Evolutionary conservation across 2,888 invertebrate species (phyloP).

Genomic region (Eupithecia insigniata): DNA sequence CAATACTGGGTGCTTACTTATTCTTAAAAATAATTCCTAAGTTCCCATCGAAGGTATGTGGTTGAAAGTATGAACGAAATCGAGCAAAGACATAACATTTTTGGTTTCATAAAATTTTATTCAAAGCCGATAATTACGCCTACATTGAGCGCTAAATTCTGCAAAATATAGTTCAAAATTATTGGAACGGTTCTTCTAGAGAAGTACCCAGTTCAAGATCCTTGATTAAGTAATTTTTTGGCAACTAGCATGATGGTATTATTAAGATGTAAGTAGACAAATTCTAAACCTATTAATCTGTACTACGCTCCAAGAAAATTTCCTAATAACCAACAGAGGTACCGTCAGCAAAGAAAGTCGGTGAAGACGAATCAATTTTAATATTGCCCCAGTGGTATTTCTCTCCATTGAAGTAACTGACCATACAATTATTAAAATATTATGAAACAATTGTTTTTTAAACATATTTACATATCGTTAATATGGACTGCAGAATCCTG

Average conservation of each 20-base stretch:
- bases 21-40: neutral
- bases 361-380: neutral
- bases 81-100: neutral
- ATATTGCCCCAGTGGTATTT: neutral
- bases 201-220: neutral
- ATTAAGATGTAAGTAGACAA: neutral
- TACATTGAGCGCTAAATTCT: neutral
- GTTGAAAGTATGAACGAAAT: neutral
- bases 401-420: neutral
- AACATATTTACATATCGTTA: neutral
- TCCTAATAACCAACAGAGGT: neutral
- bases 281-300: neutral
- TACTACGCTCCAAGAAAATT: neutral
- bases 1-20: too few species aligned
- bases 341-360: neutral
- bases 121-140: neutral
- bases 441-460: neutral
- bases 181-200: neutral
- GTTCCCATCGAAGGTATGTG: neutral
- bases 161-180: neutral
- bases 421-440: neutral
- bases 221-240: neutral
- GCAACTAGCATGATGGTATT: neutral
- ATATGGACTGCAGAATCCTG: neutral
- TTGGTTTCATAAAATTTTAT: neutral